These are phyloP conservation scores for Scolopax bukidnonensis DNA, from an alignment of 2,797 vertebrate species.

Conservation along the genomic window DNA sequence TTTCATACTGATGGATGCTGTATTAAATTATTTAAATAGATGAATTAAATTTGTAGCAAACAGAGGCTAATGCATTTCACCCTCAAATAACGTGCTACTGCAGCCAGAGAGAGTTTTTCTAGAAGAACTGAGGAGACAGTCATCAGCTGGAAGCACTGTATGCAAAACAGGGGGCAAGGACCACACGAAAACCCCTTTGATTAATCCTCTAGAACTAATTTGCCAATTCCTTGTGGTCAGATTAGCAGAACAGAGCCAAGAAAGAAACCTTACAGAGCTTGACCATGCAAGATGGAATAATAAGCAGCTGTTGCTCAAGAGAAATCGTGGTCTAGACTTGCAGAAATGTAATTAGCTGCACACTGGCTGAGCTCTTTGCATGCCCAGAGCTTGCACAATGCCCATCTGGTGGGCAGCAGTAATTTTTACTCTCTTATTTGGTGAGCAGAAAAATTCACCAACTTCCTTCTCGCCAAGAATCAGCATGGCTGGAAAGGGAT, in stretches of 20 bases:
- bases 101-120: constrained; percentile 51
- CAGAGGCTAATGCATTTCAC: constrained; percentile 62
- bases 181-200: not conserved
- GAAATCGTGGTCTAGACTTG: not conserved
- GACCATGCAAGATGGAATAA: not conserved
- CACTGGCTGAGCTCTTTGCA: not conserved
- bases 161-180: constrained; percentile 3
- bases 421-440: not conserved
- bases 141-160: not conserved
- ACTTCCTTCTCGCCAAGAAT: not conserved
- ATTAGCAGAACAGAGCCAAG: constrained; percentile 13
- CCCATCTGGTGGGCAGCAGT: not conserved
- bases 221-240: not conserved
- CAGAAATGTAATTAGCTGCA: not conserved
- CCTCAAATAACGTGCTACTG: constrained; percentile 32
- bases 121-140: constrained; percentile 16
- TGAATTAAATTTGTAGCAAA: constrained; percentile 68
- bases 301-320: constrained; percentile 24
- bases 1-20: constrained; percentile 60
- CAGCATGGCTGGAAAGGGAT: not conserved
- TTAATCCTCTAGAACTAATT: constrained; percentile 38
- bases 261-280: not conserved
- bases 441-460: not conserved
- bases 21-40: constrained; percentile 69
- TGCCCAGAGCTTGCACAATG: not conserved